Base-by-base conservation (phyloP, 2,113 vertebrate species). In the Scartelaos histophorus region DNA sequence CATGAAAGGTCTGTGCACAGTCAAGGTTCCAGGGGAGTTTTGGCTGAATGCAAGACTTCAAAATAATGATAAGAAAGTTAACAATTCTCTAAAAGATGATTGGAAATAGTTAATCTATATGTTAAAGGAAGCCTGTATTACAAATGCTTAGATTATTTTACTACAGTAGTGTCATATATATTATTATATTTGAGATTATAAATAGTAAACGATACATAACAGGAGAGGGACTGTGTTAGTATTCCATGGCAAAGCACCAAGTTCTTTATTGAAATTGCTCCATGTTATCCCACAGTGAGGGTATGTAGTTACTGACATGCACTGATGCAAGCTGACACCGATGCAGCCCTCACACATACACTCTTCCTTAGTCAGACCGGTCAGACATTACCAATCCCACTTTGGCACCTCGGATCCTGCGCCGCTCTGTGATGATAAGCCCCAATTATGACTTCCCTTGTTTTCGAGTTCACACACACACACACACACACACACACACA, bases 391-490 rank as follows among this genome's bases (percentile, higher is more conserved):
- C 22, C 78, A 73, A 83, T 87, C 82, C 89, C 34, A 54, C 73
- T 76, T 88, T 91, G 93, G 93, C 93, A 93, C 91, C 92, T 92
- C 87, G 89, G 74, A 80, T 88, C 74, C 85, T 78, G 81, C 77
- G 77, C 71, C 17, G 25, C 15, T 83, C 83, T 74, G 67, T 73
- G 84, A 89, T 0, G 88, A 80, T 91, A 93, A 93, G 87, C 88
- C 85, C 86, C 90, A 90, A 91, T 91, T 91, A 90, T 91, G 87
- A 91, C 81, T 87, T 87, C 84, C 83, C 85, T 88, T 70, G 22
- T 73, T 66, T n/a, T 57, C 3, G 70, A 71, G 75, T 85, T 83
- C 79, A 79, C 69, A 80, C 79, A 78, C 79, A 79, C n/a, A n/a
- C n/a, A 79, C 69, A 80, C 79, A 78, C 79, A 79, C 69, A 80